Base-by-base conservation (phyloP, 2,797 vertebrate genomes). In the Lacerta viridis region DNA sequence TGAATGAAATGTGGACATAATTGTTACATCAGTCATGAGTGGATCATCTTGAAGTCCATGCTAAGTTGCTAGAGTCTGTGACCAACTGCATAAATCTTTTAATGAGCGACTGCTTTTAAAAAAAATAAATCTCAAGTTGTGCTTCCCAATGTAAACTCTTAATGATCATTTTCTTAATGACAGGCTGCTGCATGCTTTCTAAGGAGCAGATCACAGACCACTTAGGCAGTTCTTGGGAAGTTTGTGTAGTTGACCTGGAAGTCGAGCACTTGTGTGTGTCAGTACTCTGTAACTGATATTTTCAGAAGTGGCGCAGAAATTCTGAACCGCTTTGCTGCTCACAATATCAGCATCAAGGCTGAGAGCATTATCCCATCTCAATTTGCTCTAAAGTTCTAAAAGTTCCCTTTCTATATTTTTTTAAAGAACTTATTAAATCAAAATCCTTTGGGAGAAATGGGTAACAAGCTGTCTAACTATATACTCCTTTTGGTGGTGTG, bases 1-100 rank as follows among this genome's bases (percentile, higher is more conserved):
- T 97, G 95, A 96, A 95, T 96, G 93, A 97, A 97, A 95, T 88
- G 91, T 95, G 94, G 79, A 39, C 91, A 93, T 96, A 96, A 95
- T 96, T 96, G 81, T 94, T 96, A 41, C 91, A 91, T 94, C 74
- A 1, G 89, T 94, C 0, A 85, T 93, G 93, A 90, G 89, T 91
- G 87, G 89, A 90, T 95, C 39, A 1, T 92, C 89, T 91, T 92
- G 7, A 93, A 87, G 95, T 92, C 83, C 91, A 88, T 85, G 66
- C 83, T 90, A 86, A 92, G 76, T 92, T 95, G 87, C 90, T 78
- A 83, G 75, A 90, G 66, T 20, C 3, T 10, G 6, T 64, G 46
- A 85, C 90, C 94, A 87, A 50, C 91, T 87, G 17, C 66, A 68
- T 84, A 87, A 84, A 89, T 92, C 39, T 7, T 59, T 91, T 90